Evolutionary conservation across 2,888 invertebrate species (phyloP).

Genomic region (Aleiodes testaceus): DNA sequence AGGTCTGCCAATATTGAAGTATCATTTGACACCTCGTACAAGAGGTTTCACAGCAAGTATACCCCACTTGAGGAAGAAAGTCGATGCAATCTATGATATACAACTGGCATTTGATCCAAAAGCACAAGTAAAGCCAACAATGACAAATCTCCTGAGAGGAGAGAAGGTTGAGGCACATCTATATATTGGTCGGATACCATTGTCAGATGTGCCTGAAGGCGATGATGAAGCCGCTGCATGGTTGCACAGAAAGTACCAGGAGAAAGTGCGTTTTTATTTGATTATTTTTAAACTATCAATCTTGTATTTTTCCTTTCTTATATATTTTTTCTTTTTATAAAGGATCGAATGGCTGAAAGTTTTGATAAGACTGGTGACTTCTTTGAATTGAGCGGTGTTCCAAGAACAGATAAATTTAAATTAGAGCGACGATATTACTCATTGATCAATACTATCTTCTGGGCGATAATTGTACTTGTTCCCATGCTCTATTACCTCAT

Average conservation of each 20-base stretch:
- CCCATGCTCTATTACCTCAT: slow-evolving; percentile 83
- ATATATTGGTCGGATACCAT: slow-evolving; percentile 86
- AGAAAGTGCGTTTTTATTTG: slow-evolving; percentile 78
- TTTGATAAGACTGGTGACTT: slow-evolving; percentile 85
- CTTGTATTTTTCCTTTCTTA: background rate
- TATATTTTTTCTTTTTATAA: slow-evolving; percentile 25
- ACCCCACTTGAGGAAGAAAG: slow-evolving; percentile 85
- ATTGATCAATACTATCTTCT: slow-evolving; percentile 81
- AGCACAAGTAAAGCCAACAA: slow-evolving; percentile 83
- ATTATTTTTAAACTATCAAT: background rate
- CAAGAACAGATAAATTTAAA: slow-evolving; percentile 77
- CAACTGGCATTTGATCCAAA: slow-evolving; percentile 82
- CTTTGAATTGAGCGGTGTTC: slow-evolving; percentile 83
- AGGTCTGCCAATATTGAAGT: slow-evolving; percentile 87
- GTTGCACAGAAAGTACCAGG: slow-evolving; percentile 86
- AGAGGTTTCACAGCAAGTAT: slow-evolving; percentile 93
- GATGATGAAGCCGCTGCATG: slow-evolving; percentile 85
- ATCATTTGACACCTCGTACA: slow-evolving; percentile 95
- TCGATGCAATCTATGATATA: slow-evolving; percentile 89
- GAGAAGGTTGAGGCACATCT: slow-evolving; percentile 83
- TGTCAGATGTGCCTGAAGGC: slow-evolving; percentile 85
- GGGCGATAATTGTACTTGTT: slow-evolving; percentile 81
- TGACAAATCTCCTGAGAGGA: slow-evolving; percentile 84
- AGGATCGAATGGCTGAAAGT: slow-evolving; percentile 85
- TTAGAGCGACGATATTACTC: slow-evolving; percentile 79